Base-by-base conservation (phyloP, 2,113 vertebrate genomes). In the Lophura nycthemera region DNA sequence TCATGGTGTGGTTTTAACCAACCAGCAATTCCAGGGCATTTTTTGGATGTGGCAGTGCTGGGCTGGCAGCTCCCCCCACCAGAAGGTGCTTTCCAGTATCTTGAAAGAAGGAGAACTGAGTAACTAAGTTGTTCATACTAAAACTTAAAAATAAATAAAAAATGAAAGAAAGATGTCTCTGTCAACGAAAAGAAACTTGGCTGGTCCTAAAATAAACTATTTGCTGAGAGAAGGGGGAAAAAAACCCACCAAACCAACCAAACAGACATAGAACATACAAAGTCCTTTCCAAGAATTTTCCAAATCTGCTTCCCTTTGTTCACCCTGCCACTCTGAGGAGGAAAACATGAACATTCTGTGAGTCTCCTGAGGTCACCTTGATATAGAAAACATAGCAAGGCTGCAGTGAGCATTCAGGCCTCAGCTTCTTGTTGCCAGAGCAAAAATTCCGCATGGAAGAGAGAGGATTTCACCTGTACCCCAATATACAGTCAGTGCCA, bases 381-480 rank as follows among this genome's bases (percentile, higher is more conserved):
- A 4, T 38, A 2, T 5, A 40, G 47, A n/a, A 64, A 70, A 13
- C 0, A 0, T 3, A 10, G 0, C 7, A 15, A 60, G 40, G 88
- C 36, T 76, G 63, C 52, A 27, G 17, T 40, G 73, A 82, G 38
- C 47, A 11, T 47, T 48, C 73, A n/a, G 56, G 64, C 63, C 71
- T 70, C 43, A 75, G 54, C 38, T 90, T 84, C 27, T 40, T 66
- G 22, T 30, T 82, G 29, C 76, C 57, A 64, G 83, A 92, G 66
- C 67, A 94, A 85, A 76, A 78, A 77, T 50, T 67, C 40, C 75
- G 45, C 16, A 6, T 1, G 15, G 57, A 71, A 45, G 38, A 75
- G 38, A 0, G 74, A 73, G 32, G 14, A 25, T 80, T 88, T 78
- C 11, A 1, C 22, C 66, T 82, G 48, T 89, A 32, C 7, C 42